Percentiles rank a stretch among this genome's conserved stretches.
Conservation (phyloP, 1,140 invertebrate genomes). For the Melanaphis sacchari region DNA sequence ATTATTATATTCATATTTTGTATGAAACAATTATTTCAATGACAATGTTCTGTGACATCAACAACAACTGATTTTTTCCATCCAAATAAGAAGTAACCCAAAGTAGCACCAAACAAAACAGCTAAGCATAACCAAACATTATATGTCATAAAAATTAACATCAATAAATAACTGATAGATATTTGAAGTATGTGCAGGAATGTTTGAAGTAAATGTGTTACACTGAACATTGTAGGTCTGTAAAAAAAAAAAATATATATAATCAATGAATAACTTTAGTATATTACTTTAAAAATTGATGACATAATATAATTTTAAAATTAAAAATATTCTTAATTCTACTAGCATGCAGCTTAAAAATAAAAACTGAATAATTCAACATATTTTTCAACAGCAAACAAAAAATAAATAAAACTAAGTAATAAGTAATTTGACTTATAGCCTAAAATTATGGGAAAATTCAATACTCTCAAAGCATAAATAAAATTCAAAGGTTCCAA, state of each 20-base stretch:
- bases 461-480: too few relatives aligned
- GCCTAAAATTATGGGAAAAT: too few relatives aligned
- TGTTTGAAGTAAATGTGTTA: slow-evolving; percentile 85
- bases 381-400: neutral
- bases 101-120: slow-evolving; percentile 85
- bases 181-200: slow-evolving; percentile 89
- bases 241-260: slow-evolving; percentile 52
- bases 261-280: neutral
- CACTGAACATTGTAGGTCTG: slow-evolving; percentile 71
- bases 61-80: slow-evolving; percentile 90
- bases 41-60: slow-evolving; percentile 94
- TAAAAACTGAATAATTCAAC: neutral
- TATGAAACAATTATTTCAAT: slow-evolving; percentile 67
- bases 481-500: too few relatives aligned
- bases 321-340: neutral
- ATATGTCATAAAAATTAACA: slow-evolving; percentile 99
- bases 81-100: slow-evolving; percentile 93
- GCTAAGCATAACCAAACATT: slow-evolving; percentile 93
- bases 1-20: neutral
- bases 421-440: too few relatives aligned
- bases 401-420: too few relatives aligned
- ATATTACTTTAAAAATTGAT: neutral
- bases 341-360: neutral
- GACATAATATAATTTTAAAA: neutral
- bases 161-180: slow-evolving; percentile 89